Evolutionary conservation across 2,888 invertebrate genomes (phyloP).

Genomic region (Camptogramma bilineatum): DNA sequence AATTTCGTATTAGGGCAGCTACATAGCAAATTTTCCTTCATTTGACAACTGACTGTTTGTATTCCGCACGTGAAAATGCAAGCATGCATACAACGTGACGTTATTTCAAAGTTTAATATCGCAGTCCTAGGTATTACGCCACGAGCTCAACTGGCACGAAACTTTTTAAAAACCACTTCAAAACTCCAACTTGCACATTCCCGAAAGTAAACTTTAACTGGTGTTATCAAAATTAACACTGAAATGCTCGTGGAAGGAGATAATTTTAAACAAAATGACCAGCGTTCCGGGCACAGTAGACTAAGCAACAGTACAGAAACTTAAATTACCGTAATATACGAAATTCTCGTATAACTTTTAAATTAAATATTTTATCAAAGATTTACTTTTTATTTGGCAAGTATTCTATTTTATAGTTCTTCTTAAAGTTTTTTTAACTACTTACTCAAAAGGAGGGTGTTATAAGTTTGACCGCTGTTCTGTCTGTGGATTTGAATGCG

Average conservation of each 20-base stretch:
- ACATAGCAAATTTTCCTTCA: not conserved
- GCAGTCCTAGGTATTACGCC: slow-evolving; percentile 12
- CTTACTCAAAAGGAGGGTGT: too few relatives aligned
- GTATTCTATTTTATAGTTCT: too few relatives aligned
- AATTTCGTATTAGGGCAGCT: not conserved
- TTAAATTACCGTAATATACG: too few relatives aligned
- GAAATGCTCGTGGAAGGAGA: slow-evolving; percentile 30
- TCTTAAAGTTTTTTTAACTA: too few relatives aligned
- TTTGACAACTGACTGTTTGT: slow-evolving; percentile 5
- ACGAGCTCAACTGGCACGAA: slow-evolving; percentile 21
- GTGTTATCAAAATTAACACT: slow-evolving; percentile 36
- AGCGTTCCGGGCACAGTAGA: slow-evolving; percentile 8
- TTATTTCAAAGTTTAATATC: slow-evolving; percentile 24
- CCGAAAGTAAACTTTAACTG: slow-evolving; percentile 27
- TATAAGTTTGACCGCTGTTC: too few relatives aligned
- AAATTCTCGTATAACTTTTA: too few relatives aligned
- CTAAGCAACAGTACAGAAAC: not conserved
- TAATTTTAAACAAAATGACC: slow-evolving; percentile 34
- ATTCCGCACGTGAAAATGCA: slow-evolving; percentile 15
- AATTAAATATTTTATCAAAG: too few relatives aligned
- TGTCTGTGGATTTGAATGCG: too few relatives aligned
- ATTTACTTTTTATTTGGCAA: too few relatives aligned
- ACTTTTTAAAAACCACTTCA: slow-evolving; percentile 25
- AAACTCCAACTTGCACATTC: slow-evolving; percentile 25
- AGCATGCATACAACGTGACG: slow-evolving; percentile 19